phyloP scores from a whole-genome alignment of 2,797 vertebrate species.

The Denticeps clupeoides region DNA sequence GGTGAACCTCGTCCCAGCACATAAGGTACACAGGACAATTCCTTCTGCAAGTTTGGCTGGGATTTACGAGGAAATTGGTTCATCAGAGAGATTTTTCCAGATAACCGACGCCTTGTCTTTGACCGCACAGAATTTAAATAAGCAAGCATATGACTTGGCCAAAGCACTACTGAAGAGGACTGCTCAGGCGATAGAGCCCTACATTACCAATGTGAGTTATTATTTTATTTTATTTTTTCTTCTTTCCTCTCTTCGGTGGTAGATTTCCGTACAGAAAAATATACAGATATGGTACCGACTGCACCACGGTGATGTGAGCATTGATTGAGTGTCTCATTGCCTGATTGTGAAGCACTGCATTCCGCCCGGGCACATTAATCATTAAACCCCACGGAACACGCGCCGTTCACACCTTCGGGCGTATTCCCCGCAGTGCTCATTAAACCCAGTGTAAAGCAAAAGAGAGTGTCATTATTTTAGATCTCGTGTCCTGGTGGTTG shows the following conservation, averaged over 20 bases:
- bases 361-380: slow-evolving; percentile 25
- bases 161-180: slow-evolving; percentile 97
- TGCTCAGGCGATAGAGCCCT: slow-evolving; percentile 92
- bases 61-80: neutral
- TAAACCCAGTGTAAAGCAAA: slow-evolving; percentile 20
- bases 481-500: too few relatives aligned
- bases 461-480: too few relatives aligned
- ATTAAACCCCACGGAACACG: slow-evolving; percentile 26
- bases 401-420: slow-evolving; percentile 5
- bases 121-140: slow-evolving; percentile 84
- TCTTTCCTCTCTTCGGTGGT: neutral
- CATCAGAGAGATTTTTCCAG: neutral
- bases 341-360: too few relatives aligned
- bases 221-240: too few relatives aligned
- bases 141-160: slow-evolving; percentile 95
- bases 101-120: neutral
- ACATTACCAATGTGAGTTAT: slow-evolving; percentile 92
- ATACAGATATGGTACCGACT: too few relatives aligned
- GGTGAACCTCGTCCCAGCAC: slow-evolving; percentile 91
- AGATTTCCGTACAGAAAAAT: too few relatives aligned
- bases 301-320: too few relatives aligned
- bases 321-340: too few relatives aligned
- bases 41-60: neutral
- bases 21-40: slow-evolving; percentile 68
- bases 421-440: slow-evolving; percentile 38